Evolutionary conservation across 2,113 vertebrate genomes (phyloP), one percentile per base, ranked within the genome.

Genomic region (Cynopterus brachyotis): DNA sequence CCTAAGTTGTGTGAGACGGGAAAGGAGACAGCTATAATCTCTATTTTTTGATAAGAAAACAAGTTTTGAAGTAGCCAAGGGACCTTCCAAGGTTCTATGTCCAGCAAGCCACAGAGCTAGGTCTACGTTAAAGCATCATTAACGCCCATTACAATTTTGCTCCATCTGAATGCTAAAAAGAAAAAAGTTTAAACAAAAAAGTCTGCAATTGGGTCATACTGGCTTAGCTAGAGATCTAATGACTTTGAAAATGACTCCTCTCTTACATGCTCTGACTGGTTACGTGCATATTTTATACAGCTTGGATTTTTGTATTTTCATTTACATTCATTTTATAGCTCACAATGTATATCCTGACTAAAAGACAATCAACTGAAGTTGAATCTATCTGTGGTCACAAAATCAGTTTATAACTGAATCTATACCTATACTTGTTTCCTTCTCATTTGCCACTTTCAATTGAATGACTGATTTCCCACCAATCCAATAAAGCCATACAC

Each of bases 111-210:
- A 89, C 19, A 82, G 78, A 86, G 5, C 47, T 0, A 86, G 35
- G 81, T 15, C 26, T 75, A 45, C 15, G 20, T 82, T 53, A 86
- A 42, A 73, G 19, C 62, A 50, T 37, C 60, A 79, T 60, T 1
- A 53, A 66, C 53, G 69, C 28, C 75, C 7, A 60, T 62, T 66
- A 84, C 5, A 78, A 40, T 59, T 94, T 47, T 89, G 30, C 32
- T 80, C 9, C 22, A 76, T 30, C 26, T 92, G 15, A 95, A 94
- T 95, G 60, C 91, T 92, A 78, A 92, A 89, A 79, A 86, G 19
- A 89, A 95, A 81, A 84, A 72, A 57, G 2, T 37, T 62, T 64
- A 64, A 93, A 53, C 32, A 30, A 78, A 62, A 82, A 55, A 72
- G 15, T 72, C 24, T 88, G 47, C 11, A 62, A 45, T 17, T 75